Percentiles rank a stretch among this genome's conserved stretches.
Conservation (phyloP, 92 coral and sea anemone species). For the Epizoanthus illoricatus region DNA sequence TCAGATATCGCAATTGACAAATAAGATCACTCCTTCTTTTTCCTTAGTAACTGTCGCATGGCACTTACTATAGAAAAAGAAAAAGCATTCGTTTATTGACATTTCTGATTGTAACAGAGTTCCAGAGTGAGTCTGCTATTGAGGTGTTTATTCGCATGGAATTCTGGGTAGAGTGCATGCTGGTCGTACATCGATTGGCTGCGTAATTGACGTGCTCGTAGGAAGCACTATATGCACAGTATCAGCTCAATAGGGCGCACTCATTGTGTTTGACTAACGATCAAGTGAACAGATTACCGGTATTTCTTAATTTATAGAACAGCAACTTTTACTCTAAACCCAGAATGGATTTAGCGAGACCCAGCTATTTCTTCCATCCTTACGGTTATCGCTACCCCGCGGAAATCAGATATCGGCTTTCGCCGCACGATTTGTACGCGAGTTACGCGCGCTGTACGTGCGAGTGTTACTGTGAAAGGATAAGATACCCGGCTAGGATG, state of each 20-base stretch:
- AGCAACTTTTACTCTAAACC: too few relatives aligned
- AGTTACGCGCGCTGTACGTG: constrained; percentile 22
- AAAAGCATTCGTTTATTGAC: too few relatives aligned
- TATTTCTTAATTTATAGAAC: too few relatives aligned
- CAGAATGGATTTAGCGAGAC: constrained; percentile 30
- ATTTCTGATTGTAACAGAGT: too few relatives aligned
- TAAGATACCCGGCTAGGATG: not conserved
- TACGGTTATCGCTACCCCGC: constrained; percentile 26
- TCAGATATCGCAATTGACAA: too few relatives aligned
- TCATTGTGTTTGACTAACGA: constrained; percentile 35
- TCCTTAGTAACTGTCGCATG: too few relatives aligned
- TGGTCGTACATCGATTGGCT: constrained; percentile 15
- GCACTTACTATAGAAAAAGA: too few relatives aligned
- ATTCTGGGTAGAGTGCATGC: not conserved
- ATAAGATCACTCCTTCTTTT: too few relatives aligned
- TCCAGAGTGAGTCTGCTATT: not conserved
- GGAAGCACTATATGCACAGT: constrained; percentile 23
- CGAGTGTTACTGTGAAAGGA: constrained; percentile 28
- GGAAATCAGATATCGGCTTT: constrained; percentile 15
- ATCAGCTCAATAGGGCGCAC: constrained; percentile 13
- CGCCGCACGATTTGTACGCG: constrained; percentile 18
- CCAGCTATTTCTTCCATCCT: not conserved
- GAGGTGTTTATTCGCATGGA: not conserved
- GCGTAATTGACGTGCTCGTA: constrained; percentile 13
- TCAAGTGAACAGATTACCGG: constrained; percentile 11